These are phyloP conservation scores for Conomelus anceps DNA, from an alignment of 2,888 invertebrate genomes.

Conservation along the genomic window DNA sequence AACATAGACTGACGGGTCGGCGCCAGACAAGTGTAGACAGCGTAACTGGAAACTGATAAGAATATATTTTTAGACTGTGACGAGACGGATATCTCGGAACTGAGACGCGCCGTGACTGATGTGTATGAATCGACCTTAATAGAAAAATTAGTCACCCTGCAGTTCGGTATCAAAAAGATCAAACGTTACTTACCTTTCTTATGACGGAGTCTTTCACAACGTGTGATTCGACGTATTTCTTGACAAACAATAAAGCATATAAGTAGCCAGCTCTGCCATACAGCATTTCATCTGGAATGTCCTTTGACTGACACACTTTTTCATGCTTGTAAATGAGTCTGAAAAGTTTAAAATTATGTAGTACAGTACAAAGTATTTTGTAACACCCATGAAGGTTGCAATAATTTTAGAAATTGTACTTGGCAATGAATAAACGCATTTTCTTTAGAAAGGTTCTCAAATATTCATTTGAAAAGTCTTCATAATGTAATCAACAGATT, in stretches of 20 bases:
- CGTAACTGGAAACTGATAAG: no score
- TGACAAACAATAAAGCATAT: conserved; percentile 67
- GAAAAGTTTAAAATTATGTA: conserved; percentile 47
- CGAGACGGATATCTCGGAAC: no score
- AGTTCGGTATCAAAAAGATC: background rate
- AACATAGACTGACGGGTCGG: no score
- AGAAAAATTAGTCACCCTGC: background rate
- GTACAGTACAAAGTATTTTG: background rate
- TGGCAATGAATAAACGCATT: no score
- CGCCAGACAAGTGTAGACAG: no score
- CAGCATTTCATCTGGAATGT: conserved; percentile 71
- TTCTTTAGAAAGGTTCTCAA: background rate
- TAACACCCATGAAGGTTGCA: background rate
- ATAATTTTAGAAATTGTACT: no score
- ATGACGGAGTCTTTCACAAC: conserved; percentile 54
- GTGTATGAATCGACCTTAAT: background rate
- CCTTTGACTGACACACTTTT: conserved; percentile 34
- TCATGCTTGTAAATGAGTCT: conserved; percentile 3
- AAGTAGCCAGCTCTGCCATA: conserved; percentile 82
- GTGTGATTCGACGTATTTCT: conserved; percentile 54
- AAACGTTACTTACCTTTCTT: conserved; percentile 46
- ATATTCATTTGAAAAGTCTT: no score
- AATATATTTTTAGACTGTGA: no score
- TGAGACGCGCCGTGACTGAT: no score
- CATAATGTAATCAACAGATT: no score